Conservation (phyloP, 2,888 invertebrate genomes). For the Pachycephus smyrnensis region DNA sequence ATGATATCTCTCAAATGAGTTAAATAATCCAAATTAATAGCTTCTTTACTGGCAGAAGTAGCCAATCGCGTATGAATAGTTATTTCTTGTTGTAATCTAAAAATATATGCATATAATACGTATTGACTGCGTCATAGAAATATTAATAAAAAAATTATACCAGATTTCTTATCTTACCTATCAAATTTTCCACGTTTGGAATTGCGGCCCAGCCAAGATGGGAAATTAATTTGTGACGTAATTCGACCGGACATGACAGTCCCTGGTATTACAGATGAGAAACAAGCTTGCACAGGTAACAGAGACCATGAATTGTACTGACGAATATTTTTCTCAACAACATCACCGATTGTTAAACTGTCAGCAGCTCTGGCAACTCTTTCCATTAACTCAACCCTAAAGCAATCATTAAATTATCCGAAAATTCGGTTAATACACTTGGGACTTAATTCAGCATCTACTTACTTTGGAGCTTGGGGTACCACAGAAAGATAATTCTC, state of each 20-base stretch:
- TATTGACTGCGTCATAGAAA: neutral
- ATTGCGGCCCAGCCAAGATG: slow-evolving; percentile 96
- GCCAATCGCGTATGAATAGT: slow-evolving; percentile 56
- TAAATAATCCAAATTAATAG: slow-evolving; percentile 91
- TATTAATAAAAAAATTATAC: slow-evolving; percentile 10
- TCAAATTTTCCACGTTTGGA: slow-evolving; percentile 86
- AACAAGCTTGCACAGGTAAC: slow-evolving; percentile 88
- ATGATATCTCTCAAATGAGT: slow-evolving; percentile 81
- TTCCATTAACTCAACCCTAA: slow-evolving; percentile 72
- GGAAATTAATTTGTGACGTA: slow-evolving; percentile 87
- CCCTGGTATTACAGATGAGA: slow-evolving; percentile 92
- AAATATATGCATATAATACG: neutral
- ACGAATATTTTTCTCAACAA: slow-evolving; percentile 86
- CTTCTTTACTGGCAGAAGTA: slow-evolving; percentile 74
- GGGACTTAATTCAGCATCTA: slow-evolving; percentile 21
- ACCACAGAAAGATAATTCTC: slow-evolving; percentile 92
- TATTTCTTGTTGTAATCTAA: slow-evolving; percentile 58
- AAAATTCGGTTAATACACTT: no score
- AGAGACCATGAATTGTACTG: slow-evolving; percentile 87
- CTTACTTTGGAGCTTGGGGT: slow-evolving; percentile 81
- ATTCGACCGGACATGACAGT: slow-evolving; percentile 85
- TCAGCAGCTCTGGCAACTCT: slow-evolving; percentile 86
- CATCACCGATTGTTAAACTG: slow-evolving; percentile 86
- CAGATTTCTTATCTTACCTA: slow-evolving; percentile 69
- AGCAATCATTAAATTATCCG: slow-evolving; percentile 21